Evolutionary conservation across 2,888 invertebrate species (phyloP), one percentile per base, ranked within the genome.

Genomic region (Nomada ruficornis): DNA sequence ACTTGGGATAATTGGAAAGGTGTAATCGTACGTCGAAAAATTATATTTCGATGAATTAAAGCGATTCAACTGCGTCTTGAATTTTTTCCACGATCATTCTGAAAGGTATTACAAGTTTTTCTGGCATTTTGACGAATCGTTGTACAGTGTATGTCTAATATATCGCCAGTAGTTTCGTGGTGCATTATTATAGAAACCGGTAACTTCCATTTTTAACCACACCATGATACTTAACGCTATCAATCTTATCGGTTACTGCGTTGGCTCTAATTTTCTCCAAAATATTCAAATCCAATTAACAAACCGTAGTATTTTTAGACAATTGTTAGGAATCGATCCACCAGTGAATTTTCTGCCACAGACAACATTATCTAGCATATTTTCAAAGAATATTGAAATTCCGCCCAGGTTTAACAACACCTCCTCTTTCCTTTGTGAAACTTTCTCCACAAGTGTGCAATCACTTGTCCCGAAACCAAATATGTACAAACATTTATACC

Each of bases 61-160:
- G 9, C 10, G 10, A 9, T n/a, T 47, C 15, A 23, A 15, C 7
- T 23, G 10, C 5, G 11, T 50, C n/a, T 55, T 2, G 26, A 71
- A 57, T 71, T 9, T 59, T 64, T 42, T 70, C 69, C 52, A 29
- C 52, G 20, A 5, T 55, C 64, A n/a, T 29, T 76, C 52, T 50
- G 59, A 59, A 60, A 69, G 29, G 59, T 70, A 44, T 68, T 76
- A 64, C 29, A 68, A 23, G 20, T 69, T 44, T 29, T 69, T 50
- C 68, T 63, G 5, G 18, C 54, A 23, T 36, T 62, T 36, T 18
- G 15, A 47, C 15, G 60, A 63, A 54, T 67, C 74, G 20, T n/a
- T 29, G 42, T 18, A 18, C 57, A 52, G 54, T 36, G 20, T 54
- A 55, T 70, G 57, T 55, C 36, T 36, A 36, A 36, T 7, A 67